Conservation (phyloP, 2,113 vertebrate genomes). For the Chinchilla lanigera region DNA sequence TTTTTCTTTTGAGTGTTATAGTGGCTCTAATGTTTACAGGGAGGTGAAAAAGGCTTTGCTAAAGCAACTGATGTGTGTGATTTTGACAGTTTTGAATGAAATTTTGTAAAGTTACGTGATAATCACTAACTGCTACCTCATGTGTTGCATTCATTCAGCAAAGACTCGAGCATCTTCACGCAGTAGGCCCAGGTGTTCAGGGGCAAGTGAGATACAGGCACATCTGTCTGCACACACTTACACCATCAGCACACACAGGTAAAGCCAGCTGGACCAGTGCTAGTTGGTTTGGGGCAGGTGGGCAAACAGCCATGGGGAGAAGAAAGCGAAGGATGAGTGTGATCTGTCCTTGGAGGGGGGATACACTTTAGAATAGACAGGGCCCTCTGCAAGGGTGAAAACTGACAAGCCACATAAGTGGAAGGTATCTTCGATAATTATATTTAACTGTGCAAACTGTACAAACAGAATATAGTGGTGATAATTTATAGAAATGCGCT, state of each 20-base stretch:
- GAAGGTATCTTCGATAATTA: neutral
- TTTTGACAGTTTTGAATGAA: neutral
- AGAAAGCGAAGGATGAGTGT: neutral
- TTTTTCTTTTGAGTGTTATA: neutral
- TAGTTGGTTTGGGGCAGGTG: neutral
- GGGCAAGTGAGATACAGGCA: neutral
- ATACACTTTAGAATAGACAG: neutral
- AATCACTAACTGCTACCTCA: neutral
- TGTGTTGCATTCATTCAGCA: neutral
- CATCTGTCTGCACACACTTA: neutral
- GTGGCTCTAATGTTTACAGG: neutral
- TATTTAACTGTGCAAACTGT: neutral
- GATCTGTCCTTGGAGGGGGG: neutral
- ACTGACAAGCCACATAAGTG: neutral
- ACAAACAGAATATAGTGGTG: neutral
- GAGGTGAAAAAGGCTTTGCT: neutral
- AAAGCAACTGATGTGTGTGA: neutral
- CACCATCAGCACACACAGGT: neutral
- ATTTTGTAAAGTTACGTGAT: neutral
- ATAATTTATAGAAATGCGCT: neutral
- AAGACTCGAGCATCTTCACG: neutral
- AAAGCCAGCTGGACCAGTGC: neutral
- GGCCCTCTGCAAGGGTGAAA: neutral
- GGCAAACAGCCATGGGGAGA: neutral
- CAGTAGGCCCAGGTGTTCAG: too few species aligned